These are phyloP conservation scores for Nasua narica DNA, from an alignment of 2,797 vertebrate genomes.

Conservation along the genomic window DNA sequence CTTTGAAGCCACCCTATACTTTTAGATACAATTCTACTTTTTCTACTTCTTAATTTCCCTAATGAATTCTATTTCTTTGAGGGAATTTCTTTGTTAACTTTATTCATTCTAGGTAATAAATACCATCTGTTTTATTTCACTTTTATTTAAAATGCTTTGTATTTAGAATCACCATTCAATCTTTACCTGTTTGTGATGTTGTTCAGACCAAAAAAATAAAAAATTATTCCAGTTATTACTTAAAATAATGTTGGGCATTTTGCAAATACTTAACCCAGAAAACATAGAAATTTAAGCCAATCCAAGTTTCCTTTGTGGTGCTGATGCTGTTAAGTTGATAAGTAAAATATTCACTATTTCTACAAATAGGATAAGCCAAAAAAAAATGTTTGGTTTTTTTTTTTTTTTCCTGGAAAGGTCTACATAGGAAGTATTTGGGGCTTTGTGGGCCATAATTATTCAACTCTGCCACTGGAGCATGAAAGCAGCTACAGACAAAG, in stretches of 20 bases:
- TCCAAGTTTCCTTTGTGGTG: not conserved
- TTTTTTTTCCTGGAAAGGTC: not conserved
- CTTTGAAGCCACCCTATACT: constrained; percentile 34
- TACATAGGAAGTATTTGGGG: not conserved
- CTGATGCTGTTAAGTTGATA: not conserved
- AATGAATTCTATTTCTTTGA: constrained; percentile 52
- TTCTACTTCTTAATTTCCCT: constrained; percentile 38
- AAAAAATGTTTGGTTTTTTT: not conserved
- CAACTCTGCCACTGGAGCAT: not conserved
- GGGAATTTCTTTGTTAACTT: constrained; percentile 40
- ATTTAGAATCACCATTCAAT: not conserved
- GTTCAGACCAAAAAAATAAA: not conserved
- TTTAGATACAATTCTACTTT: constrained; percentile 19
- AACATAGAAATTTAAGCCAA: not conserved
- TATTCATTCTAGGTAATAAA: constrained; percentile 31
- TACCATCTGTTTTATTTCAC: not conserved
- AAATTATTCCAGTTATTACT: not conserved
- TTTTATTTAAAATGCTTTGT: constrained; percentile 29
- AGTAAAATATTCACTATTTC: not conserved
- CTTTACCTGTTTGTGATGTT: not conserved
- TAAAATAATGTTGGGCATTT: not conserved
- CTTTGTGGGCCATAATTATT: not conserved
- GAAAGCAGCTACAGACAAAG: not conserved
- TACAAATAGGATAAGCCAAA: not conserved
- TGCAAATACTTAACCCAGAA: not conserved